These are phyloP conservation scores for Schizaphis graminum DNA, from an alignment of 2,888 invertebrate species.

Conservation along the genomic window DNA sequence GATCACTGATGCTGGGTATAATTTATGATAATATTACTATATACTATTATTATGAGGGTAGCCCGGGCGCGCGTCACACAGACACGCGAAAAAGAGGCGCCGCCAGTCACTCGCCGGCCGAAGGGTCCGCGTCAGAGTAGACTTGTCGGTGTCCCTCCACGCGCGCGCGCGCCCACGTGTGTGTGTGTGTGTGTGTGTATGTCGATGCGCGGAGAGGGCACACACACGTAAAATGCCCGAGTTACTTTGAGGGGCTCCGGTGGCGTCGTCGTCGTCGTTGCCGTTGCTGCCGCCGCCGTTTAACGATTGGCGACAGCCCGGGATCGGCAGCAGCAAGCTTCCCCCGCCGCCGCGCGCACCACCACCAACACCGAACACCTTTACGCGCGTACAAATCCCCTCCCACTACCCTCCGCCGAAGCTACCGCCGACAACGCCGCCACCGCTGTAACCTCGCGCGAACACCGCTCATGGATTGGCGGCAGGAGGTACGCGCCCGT, in stretches of 20 bases:
- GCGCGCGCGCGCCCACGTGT: not conserved
- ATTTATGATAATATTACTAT: not conserved
- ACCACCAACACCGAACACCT: conserved; percentile 31
- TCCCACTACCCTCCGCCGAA: not conserved
- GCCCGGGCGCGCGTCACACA: not conserved
- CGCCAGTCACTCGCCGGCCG: not conserved
- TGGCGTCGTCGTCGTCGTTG: conserved; percentile 15
- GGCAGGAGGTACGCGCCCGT: conserved; percentile 16
- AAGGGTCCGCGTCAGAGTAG: conserved; percentile 30
- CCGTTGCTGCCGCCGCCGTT: conserved; percentile 55
- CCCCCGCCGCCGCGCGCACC: not conserved
- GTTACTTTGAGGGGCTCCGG: conserved; percentile 16
- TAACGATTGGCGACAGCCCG: conserved; percentile 66
- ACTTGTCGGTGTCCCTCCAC: conserved; percentile 50
- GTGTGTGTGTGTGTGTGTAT: not conserved
- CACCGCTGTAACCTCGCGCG: not conserved
- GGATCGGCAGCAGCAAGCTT: conserved; percentile 65
- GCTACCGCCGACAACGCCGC: not conserved
- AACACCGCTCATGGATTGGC: not conserved
- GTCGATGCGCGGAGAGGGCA: not conserved
- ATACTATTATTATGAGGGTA: not conserved
- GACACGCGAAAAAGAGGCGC: conserved; percentile 23
- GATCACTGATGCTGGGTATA: not conserved
- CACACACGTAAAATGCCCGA: conserved; percentile 48
- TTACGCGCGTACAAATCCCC: conserved; percentile 55